phyloP scores from a whole-genome alignment of 1,140 invertebrate genomes.

The Drosophila micromelanica region DNA sequence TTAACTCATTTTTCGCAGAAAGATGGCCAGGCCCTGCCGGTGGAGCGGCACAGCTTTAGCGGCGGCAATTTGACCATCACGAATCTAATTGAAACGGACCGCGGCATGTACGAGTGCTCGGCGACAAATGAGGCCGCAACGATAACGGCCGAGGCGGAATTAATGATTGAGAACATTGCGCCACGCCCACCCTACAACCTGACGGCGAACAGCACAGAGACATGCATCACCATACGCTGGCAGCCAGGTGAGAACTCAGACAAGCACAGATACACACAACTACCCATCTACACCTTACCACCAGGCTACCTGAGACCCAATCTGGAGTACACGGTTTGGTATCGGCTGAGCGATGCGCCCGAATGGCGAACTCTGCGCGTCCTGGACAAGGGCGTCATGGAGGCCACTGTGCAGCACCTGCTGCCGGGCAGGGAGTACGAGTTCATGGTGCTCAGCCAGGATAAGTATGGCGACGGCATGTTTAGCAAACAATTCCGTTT shows the following conservation, averaged over 20 bases:
- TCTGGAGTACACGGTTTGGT: slow-evolving; percentile 94
- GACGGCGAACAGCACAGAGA: slow-evolving; percentile 90
- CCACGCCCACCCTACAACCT: slow-evolving; percentile 96
- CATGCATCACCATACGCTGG: slow-evolving; percentile 93
- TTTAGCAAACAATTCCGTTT: slow-evolving; percentile 93
- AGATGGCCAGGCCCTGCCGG: slow-evolving; percentile 90
- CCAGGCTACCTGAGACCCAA: slow-evolving; percentile 91
- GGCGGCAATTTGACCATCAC: slow-evolving; percentile 95
- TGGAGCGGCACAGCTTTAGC: slow-evolving; percentile 88
- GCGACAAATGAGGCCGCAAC: slow-evolving; percentile 97
- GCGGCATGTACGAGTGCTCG: slow-evolving; percentile 96
- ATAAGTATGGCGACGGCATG: slow-evolving; percentile 94
- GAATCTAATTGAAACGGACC: slow-evolving; percentile 92
- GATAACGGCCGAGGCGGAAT: slow-evolving; percentile 92
- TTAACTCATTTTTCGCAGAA: slow-evolving; percentile 85
- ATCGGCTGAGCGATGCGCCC: slow-evolving; percentile 88
- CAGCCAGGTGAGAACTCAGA: slow-evolving; percentile 86
- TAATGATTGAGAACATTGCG: slow-evolving; percentile 94
- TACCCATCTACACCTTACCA: no score
- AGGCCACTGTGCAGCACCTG: slow-evolving; percentile 92
- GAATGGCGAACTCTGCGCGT: slow-evolving; percentile 92
- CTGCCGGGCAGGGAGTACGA: slow-evolving; percentile 92
- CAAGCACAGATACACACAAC: no score
- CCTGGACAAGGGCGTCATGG: slow-evolving; percentile 88
- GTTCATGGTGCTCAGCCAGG: slow-evolving; percentile 95